Base-by-base conservation (phyloP, 2,113 vertebrate genomes). In the Odocoileus hemionus region DNA sequence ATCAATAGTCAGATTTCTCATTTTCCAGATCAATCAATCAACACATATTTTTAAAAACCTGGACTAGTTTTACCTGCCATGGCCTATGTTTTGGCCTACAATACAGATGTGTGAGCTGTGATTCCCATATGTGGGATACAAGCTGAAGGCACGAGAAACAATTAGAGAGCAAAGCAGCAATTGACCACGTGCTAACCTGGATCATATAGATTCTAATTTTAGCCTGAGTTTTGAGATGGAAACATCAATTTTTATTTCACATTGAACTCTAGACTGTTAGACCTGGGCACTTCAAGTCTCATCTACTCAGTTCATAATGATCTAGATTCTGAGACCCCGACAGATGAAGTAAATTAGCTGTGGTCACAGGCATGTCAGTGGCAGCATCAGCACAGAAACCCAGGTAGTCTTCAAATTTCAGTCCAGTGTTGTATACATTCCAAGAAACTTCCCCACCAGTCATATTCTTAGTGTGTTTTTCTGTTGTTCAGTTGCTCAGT, bases 21-120 rank as follows among this genome's bases (percentile, higher is more conserved):
- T 94, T 97, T 97, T 97, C 80, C 74, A 91, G 61, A 92, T 96
- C 90, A 92, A 15, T 92, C 92, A 94, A 19, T 97, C 89, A 94
- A 76, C 83, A 93, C 52, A 74, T 94, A 84, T 87, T 97, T 94
- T 86, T 54, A 30, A 95, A 97, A 94, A 30, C 52, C 87, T 76
- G 2, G 80, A 74, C 30, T 97, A 45, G 15, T 96, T 97, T 96
- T 7, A 90, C 14, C 11, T 94, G 19, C 36, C 45, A 33, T 55
- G 33, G 45, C 55, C 19, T 78, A 86, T 23, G 28, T 54, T 86
- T 96, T 60, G 61, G 23, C 30, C 39, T 90, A 52, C 94, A 74
- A 95, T 95, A 83, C 17, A 92, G 36, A 86, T 58, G 10, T 90
- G 6, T 90, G 61, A 91, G 21, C 11, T 30, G 89, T 85, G 36